phyloP scores from a whole-genome alignment of 2,113 vertebrate species.

The Phaetusa simplex region DNA sequence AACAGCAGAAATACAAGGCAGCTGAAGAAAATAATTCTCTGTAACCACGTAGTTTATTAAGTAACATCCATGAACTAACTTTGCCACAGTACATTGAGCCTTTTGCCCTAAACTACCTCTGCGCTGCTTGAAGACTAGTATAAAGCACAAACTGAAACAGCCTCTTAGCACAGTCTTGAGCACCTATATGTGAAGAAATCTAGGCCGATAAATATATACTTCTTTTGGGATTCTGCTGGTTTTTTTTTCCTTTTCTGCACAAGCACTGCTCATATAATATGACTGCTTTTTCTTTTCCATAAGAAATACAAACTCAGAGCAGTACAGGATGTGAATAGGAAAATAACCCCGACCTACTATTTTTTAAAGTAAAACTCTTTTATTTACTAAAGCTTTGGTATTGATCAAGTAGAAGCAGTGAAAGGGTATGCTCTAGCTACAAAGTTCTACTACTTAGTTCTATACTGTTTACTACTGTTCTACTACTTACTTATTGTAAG shows the following conservation, averaged over 20 bases:
- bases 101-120: background rate
- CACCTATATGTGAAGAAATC: background rate
- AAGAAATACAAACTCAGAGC: background rate
- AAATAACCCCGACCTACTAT: background rate
- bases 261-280: background rate
- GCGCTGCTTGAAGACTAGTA: background rate
- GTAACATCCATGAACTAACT: background rate
- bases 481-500: background rate
- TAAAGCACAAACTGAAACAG: background rate
- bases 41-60: background rate
- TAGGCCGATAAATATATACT: background rate
- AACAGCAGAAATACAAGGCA: background rate
- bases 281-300: background rate
- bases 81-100: background rate
- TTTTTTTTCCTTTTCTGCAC: background rate
- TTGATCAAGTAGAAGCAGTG: background rate
- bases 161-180: background rate
- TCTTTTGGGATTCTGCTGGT: background rate
- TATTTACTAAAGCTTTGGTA: background rate
- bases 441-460: background rate
- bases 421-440: background rate
- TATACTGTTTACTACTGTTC: too few relatives aligned
- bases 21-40: background rate
- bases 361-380: background rate
- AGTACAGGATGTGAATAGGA: background rate